Base-by-base conservation (phyloP, 2,797 vertebrate genomes). In the Neosilurus hyrtlii region DNA sequence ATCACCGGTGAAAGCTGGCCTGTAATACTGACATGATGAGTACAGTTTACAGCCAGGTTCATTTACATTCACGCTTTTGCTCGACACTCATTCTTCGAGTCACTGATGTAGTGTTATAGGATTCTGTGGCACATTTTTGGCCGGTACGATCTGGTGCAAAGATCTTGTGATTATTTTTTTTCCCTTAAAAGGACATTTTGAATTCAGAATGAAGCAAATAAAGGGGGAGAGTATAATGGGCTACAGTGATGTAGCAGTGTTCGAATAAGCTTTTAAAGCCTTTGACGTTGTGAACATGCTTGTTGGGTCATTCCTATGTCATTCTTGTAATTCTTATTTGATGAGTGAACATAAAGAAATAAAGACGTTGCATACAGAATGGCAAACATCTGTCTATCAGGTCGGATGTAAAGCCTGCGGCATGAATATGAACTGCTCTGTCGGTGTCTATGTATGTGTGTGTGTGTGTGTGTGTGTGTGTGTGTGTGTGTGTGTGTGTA, bases 131-230 rank as follows among this genome's bases (percentile, higher is more conserved):
- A 85, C 57, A 78, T 82, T 78, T 82, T 82, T 85, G 84, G 84
- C 80, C 1, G 15, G 9, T 82, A 9, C 37, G 65, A 62, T 52
- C 30, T 73, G 80, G 51, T 85, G 61, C 68, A 73, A 79, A 78
- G 80, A 79, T 78, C 61, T 82, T 11, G 14, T 63, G 59, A 85
- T 82, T 67, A 51, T 67, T 82, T 78, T 72, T 73, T 43, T 43
- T 43, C 3, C 80, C 84, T 82, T 85, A 85, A 85, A 85, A 82
- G 84, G 84, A 16, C 66, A 79, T 85, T 82, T 62, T 62, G 62
- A 70, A 71, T 51, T 49, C 22, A 63, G 56, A 81, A 68, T 54
- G 24, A 57, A 81, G 73, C 51, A 16, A 79, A 72, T 35, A 26
- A 59, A 4, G 12, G 16, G 54, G 75, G 26, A 51, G 49, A 56